phyloP scores from a whole-genome alignment of 2,797 vertebrate genomes.

The Rallus crepitans region DNA sequence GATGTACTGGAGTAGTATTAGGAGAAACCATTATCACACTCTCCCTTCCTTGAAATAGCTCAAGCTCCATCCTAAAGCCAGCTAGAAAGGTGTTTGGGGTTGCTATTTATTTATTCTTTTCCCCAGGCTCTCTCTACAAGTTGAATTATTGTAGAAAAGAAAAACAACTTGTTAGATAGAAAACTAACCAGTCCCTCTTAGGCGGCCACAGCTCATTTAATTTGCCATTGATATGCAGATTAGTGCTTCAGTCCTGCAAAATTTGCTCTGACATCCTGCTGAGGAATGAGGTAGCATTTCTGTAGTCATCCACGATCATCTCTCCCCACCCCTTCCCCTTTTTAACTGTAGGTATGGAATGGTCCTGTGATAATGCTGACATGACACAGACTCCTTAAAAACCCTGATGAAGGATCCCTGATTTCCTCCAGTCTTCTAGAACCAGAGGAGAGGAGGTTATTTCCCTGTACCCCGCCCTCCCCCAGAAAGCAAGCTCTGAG shows the following conservation, averaged over 20 bases:
- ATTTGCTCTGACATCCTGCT: background rate
- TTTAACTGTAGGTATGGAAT: background rate
- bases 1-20: background rate
- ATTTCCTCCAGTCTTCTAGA: background rate
- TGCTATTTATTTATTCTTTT: accelerated
- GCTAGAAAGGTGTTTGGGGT: background rate
- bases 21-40: background rate
- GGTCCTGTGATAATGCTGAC: background rate
- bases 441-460: background rate
- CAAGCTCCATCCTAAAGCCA: background rate
- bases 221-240: background rate
- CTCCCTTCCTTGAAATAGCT: background rate
- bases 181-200: background rate
- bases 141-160: background rate
- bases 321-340: background rate
- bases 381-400: background rate
- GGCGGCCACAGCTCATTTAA: background rate
- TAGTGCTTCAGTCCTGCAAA: background rate
- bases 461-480: background rate
- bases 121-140: background rate
- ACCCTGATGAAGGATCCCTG: accelerated
- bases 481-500: background rate
- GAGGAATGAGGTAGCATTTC: background rate
- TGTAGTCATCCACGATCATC: too few species aligned
- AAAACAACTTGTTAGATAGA: background rate